These are phyloP conservation scores for Craseonycteris thonglongyai DNA, from an alignment of 2,113 vertebrate species.

Conservation along the genomic window DNA sequence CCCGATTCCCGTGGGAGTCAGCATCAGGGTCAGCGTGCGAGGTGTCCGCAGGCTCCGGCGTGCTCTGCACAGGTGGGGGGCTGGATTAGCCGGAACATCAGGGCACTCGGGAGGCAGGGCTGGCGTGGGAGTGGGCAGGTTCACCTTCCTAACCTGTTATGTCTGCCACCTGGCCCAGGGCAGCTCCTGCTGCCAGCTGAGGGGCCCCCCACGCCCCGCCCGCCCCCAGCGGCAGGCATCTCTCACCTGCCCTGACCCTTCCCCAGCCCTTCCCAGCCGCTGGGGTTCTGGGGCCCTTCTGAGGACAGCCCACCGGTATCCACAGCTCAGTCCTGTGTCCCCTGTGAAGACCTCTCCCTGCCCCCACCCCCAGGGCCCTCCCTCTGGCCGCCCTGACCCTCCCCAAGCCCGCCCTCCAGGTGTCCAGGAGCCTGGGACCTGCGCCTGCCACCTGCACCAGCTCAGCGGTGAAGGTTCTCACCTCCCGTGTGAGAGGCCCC, in stretches of 20 bases:
- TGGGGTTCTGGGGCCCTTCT: background rate
- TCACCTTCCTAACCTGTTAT: background rate
- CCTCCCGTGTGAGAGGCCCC: too few relatives aligned
- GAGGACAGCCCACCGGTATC: too few relatives aligned
- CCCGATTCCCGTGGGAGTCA: conserved; percentile 83
- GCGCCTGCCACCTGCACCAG: accelerated
- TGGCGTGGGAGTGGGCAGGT: background rate
- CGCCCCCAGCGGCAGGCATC: too few relatives aligned
- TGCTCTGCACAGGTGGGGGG: conserved; percentile 82
- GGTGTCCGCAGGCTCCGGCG: conserved; percentile 76
- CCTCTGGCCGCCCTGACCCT: background rate
- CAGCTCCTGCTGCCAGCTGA: background rate
- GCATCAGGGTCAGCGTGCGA: conserved; percentile 81
- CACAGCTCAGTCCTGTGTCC: background rate
- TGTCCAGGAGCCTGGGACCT: background rate
- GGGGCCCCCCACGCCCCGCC: too few relatives aligned
- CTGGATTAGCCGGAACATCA: too few relatives aligned
- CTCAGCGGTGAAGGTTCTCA: too few relatives aligned
- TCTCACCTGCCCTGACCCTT: background rate
- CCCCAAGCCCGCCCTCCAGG: background rate
- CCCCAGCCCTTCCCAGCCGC: background rate
- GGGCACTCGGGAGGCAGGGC: background rate
- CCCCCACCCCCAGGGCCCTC: background rate
- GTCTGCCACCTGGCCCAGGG: background rate
- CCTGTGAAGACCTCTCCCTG: background rate